Evolutionary conservation across 23 tunicate genomes (phyloP).

Genomic region (Botrylloides violaceus): DNA sequence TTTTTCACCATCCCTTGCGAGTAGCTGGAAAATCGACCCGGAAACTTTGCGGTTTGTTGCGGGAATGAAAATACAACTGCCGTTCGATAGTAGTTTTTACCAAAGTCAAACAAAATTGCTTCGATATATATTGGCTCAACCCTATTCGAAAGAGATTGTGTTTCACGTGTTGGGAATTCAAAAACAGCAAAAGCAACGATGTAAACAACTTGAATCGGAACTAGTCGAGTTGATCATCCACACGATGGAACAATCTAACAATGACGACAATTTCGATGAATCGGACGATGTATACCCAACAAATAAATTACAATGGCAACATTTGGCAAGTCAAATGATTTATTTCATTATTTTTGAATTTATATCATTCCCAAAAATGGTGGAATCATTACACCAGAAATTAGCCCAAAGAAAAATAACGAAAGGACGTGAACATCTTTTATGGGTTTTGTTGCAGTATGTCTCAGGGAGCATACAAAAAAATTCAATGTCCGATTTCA

Average conservation of each 20-base stretch:
- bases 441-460: constrained; percentile 72
- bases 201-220: constrained; percentile 54
- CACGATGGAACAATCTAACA: constrained; percentile 26
- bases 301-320: constrained; percentile 67
- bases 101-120: constrained; percentile 48
- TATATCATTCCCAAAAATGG: constrained; percentile 50
- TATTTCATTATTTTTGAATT: constrained; percentile 46
- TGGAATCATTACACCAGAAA: constrained; percentile 40
- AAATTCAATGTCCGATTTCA: constrained; percentile 51
- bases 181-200: constrained; percentile 57
- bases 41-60: constrained; percentile 42
- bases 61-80: constrained; percentile 52
- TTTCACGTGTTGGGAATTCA: constrained; percentile 52
- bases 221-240: constrained; percentile 46
- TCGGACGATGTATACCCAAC: constrained; percentile 8
- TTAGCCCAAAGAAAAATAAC: constrained; percentile 26
- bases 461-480: constrained; percentile 75
- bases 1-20: constrained; percentile 47
- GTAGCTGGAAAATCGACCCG: constrained; percentile 70
- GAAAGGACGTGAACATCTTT: constrained; percentile 48
- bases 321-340: constrained; percentile 60
- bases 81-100: constrained; percentile 62
- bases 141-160: constrained; percentile 63
- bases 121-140: constrained; percentile 46
- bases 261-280: constrained; percentile 12